These are phyloP conservation scores for Ceriagrion tenellum DNA, from an alignment of 2,888 invertebrate species.

Conservation along the genomic window DNA sequence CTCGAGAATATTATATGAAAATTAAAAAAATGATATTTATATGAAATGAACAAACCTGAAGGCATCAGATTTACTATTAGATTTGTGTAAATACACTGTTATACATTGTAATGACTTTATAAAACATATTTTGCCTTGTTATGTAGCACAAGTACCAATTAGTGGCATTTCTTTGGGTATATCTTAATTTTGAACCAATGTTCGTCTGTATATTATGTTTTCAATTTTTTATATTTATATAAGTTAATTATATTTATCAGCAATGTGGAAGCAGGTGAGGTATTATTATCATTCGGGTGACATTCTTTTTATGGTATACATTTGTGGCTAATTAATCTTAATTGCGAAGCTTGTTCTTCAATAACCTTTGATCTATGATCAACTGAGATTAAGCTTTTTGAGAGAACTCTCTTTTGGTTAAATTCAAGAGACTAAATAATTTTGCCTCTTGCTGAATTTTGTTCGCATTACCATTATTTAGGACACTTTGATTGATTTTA, in stretches of 20 bases:
- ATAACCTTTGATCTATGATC: not conserved
- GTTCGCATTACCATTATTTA: not conserved
- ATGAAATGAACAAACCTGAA: conserved; percentile 48
- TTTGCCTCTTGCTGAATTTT: not conserved
- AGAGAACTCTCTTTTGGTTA: not conserved
- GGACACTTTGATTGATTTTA: not conserved
- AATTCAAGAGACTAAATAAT: not conserved
- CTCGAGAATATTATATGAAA: not conserved
- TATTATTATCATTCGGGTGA: not conserved
- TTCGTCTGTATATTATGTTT: not conserved
- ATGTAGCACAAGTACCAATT: conserved; percentile 34
- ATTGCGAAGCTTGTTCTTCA: not conserved
- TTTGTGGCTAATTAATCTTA: not conserved
- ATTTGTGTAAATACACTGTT: conserved; percentile 39
- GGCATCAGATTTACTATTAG: conserved; percentile 50
- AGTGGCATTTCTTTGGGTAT: not conserved
- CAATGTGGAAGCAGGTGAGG: conserved; percentile 28
- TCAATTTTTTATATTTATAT: not conserved
- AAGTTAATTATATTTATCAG: not conserved
- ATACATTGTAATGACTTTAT: conserved; percentile 41
- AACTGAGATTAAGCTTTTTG: not conserved
- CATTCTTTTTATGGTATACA: not conserved
- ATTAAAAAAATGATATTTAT: conserved; percentile 18
- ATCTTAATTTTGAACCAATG: not conserved
- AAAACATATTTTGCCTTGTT: conserved; percentile 20